These are phyloP conservation scores for Dolichallabes microphthalmus DNA, from an alignment of 2,113 vertebrate genomes.

Conservation along the genomic window DNA sequence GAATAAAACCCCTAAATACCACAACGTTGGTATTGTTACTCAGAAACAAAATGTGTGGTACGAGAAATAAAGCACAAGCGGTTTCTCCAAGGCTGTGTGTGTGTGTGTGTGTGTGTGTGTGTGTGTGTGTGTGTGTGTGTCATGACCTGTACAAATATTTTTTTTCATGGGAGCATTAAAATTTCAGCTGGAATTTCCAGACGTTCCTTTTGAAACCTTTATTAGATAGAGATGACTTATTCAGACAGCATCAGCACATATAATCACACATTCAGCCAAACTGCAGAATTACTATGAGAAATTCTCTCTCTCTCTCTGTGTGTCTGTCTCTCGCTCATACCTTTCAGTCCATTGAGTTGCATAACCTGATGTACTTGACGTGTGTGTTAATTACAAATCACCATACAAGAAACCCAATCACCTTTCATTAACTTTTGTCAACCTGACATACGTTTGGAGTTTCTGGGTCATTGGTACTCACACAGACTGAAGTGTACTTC, in stretches of 20 bases:
- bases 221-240: neutral
- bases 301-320: neutral
- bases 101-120: neutral
- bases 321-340: neutral
- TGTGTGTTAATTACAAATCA: neutral
- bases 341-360: neutral
- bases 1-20: neutral
- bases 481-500: neutral
- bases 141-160: neutral
- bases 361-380: neutral
- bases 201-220: neutral
- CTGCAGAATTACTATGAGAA: neutral
- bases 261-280: neutral
- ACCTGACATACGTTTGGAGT: neutral
- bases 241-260: neutral
- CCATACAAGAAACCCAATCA: neutral
- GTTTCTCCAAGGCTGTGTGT: neutral
- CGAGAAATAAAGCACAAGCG: neutral
- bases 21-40: neutral
- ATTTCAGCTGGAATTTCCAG: neutral
- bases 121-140: neutral
- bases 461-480: slow-evolving; percentile 3
- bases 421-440: neutral
- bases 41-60: neutral
- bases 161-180: neutral